These are phyloP conservation scores for Calephelis virginiensis DNA, from an alignment of 1,140 invertebrate species.

Conservation along the genomic window DNA sequence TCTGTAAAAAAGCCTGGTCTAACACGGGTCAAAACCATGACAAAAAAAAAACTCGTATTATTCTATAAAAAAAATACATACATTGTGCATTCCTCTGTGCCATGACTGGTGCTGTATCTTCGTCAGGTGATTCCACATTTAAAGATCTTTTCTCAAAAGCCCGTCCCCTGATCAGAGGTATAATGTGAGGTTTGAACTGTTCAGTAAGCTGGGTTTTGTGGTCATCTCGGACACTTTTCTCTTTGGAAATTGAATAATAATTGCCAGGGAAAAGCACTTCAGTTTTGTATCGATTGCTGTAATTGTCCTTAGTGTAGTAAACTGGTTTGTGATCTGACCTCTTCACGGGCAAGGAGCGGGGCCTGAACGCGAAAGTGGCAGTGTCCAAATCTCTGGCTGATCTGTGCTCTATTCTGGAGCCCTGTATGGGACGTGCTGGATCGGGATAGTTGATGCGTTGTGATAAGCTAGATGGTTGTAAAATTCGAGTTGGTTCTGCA, in stretches of 20 bases:
- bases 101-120: slow-evolving; percentile 42
- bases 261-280: slow-evolving; percentile 71
- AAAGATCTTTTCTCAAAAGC: slow-evolving; percentile 57
- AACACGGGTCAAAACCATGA: too few species aligned
- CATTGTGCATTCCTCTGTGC: slow-evolving; percentile 10
- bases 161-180: slow-evolving; percentile 57
- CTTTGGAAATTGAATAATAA: slow-evolving; percentile 70
- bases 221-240: slow-evolving; percentile 55
- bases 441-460: slow-evolving; percentile 9
- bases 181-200: slow-evolving; percentile 50
- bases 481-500: not conserved
- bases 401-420: not conserved
- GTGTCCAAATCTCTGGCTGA: slow-evolving; percentile 4
- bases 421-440: not conserved
- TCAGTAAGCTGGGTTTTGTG: slow-evolving; percentile 34
- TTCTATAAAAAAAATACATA: not conserved
- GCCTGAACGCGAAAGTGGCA: slow-evolving; percentile 49
- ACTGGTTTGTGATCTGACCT: slow-evolving; percentile 42
- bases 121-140: slow-evolving; percentile 27
- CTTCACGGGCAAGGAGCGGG: slow-evolving; percentile 52
- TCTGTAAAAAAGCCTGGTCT: too few species aligned
- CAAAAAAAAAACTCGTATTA: too few species aligned
- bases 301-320: slow-evolving; percentile 50
- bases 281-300: slow-evolving; percentile 51
- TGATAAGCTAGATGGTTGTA: not conserved